Base-by-base conservation (phyloP, 2,797 vertebrate species). In the Geotrypetes seraphini region DNA sequence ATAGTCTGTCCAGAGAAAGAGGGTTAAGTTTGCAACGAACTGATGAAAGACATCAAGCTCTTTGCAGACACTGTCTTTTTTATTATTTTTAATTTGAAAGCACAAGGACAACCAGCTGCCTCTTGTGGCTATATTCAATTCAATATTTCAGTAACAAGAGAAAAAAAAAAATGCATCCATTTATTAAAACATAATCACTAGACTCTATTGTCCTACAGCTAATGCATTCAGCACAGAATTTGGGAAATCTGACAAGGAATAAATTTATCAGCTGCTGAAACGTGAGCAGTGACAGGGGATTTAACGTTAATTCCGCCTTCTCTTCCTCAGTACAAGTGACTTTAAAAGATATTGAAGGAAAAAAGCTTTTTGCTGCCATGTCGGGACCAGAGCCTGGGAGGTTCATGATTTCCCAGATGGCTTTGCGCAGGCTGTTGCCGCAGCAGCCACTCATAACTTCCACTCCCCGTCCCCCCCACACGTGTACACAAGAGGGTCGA, bases 271-370 rank as follows among this genome's bases (percentile, higher is more conserved):
- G 32, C 27, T 48, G 11, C 3, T 22, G 2, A 1, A 35, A 46
- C 53, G 47, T 12, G 7, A 46, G 43, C 3, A 17, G 50, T 50
- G 48, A 50, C 33, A 40, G 28, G 46, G 55, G 60, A 70, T 67
- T 75, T 67, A 61, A 25, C 27, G 16, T 40, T 59, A 66, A 73
- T 65, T 56, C 41, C 22, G 45, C 15, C 25, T 17, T 50, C 11
- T 3, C 50, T 46, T 31, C 40, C 12, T 22, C 7, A 53, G 12
- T 45, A 40, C 17, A 50, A 58, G 37, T 42, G 43, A 57, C 47
- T 60, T 36, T 60, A 34, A 42, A n/a, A 9, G 7, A 28, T n/a
- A 9, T 26, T 4, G 8, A 11, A 12, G 12, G n/a, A 31, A 39
- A 8, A 32, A 17, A n/a, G 24, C 27, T 9, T 10, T 5, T 14